These are phyloP conservation scores for Piezodorus guildinii DNA, from an alignment of 1,140 invertebrate genomes.

Conservation along the genomic window DNA sequence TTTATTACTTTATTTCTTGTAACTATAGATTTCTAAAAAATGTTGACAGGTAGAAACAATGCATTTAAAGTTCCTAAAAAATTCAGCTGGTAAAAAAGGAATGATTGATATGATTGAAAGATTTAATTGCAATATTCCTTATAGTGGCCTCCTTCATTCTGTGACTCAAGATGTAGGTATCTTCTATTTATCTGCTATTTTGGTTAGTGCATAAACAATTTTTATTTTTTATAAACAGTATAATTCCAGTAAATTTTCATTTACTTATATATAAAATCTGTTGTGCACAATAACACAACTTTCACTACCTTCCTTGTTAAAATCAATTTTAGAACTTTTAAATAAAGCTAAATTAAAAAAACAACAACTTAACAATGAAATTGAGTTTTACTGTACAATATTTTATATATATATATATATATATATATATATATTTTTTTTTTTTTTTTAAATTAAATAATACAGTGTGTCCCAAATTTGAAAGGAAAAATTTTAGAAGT, in stretches of 20 bases:
- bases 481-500: too few species aligned
- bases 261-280: too few species aligned
- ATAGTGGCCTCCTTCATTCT: constrained; percentile 92
- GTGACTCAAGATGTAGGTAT: constrained; percentile 84
- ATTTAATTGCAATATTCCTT: constrained; percentile 96
- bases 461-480: too few species aligned
- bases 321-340: too few species aligned
- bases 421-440: too few species aligned
- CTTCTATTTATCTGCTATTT: neutral
- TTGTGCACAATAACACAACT: too few species aligned
- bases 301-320: too few species aligned
- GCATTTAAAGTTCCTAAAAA: constrained; percentile 71
- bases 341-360: too few species aligned
- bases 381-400: too few species aligned
- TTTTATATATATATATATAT: too few species aligned
- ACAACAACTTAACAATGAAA: too few species aligned
- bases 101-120: constrained; percentile 39
- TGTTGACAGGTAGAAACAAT: constrained; percentile 57
- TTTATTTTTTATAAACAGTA: neutral
- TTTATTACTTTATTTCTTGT: neutral
- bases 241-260: neutral
- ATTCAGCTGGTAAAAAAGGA: constrained; percentile 47
- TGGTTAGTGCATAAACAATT: neutral
- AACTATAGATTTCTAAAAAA: neutral
- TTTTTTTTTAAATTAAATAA: too few species aligned